Evolutionary conservation across 2,113 vertebrate genomes (phyloP).

Genomic region (Megaceryle torquata): DNA sequence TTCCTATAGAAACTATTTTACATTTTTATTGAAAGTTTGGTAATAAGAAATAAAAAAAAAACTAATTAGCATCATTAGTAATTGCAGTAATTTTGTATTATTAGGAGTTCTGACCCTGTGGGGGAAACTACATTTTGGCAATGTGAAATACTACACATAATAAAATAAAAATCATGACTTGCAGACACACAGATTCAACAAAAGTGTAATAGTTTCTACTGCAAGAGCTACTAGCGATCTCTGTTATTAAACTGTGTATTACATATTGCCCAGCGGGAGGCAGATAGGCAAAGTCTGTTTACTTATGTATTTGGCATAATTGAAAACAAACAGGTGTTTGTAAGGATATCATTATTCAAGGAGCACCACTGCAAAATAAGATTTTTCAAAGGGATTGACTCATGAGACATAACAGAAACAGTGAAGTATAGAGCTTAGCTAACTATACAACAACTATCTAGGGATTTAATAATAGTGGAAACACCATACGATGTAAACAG

Average conservation of each 20-base stretch:
- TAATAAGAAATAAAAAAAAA: not conserved
- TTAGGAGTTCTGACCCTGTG: not conserved
- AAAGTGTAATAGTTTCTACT: not conserved
- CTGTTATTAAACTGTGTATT: not conserved
- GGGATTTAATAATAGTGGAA: not conserved
- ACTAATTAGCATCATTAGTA: not conserved
- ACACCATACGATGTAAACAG: not conserved
- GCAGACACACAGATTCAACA: not conserved
- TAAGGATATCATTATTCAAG: constrained; percentile 25
- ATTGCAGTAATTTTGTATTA: not conserved
- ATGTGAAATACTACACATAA: not conserved
- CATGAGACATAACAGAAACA: not conserved
- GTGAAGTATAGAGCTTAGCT: not conserved
- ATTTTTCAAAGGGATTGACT: not conserved
- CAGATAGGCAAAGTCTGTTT: constrained; percentile 10
- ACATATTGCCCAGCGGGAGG: constrained; percentile 9
- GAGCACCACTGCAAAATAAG: not conserved
- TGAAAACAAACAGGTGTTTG: constrained; percentile 42
- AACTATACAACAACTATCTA: not conserved
- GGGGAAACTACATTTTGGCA: not conserved
- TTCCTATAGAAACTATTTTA: not conserved
- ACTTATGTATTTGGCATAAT: not conserved
- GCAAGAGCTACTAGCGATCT: not conserved
- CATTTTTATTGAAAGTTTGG: not conserved
- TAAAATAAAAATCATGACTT: not conserved